Evolutionary conservation across 2,888 invertebrate species (phyloP), one percentile per base, ranked within the genome.

Genomic region (Melinaea menophilus): DNA sequence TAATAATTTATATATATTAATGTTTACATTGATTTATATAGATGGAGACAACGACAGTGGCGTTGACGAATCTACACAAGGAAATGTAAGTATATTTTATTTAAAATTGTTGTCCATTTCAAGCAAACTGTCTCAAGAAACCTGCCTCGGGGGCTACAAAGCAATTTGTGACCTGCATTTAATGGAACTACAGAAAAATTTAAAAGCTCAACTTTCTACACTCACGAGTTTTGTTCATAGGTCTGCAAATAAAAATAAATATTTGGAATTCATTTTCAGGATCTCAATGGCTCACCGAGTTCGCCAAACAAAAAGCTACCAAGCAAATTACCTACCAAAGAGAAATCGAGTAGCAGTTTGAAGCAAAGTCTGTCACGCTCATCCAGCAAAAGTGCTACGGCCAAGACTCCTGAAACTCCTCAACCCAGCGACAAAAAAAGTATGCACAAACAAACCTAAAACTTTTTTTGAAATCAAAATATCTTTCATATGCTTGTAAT

Each of bases 41-140:
- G 96, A 95, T 90, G 95, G 95, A 47, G 95, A 95, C 81, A 95
- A 95, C 75, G 96, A 96, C 76, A 95, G 95, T 79, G 95, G 95
- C 55, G 95, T 95, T 41, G 95, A 95, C 81, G 95, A 95, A 82
- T 94, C 95, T 64, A 95, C 95, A 61, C 95, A 95, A 85, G 94
- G 95, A 85, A 94, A 95, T 90, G 95, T 96, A 89, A 93, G 95
- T 91, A 31, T 7, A 13, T 13, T 46, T 4, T 51, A 47, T 9
- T 41, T 41, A 41, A 41, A 37, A 37, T 37, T 37, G 4, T 37
- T 7, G 37, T 37, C 7, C 37, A 37, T 1, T 37, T 5, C 37
- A 7, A 2, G 37, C 37, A 2, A 37, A 5, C 37, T 37, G 37
- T 22, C 22, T 22, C 22, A 22, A 22, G 22, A 22, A 22, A 1